phyloP scores from a whole-genome alignment of 2,113 vertebrate genomes.

The Scolopax mira region DNA sequence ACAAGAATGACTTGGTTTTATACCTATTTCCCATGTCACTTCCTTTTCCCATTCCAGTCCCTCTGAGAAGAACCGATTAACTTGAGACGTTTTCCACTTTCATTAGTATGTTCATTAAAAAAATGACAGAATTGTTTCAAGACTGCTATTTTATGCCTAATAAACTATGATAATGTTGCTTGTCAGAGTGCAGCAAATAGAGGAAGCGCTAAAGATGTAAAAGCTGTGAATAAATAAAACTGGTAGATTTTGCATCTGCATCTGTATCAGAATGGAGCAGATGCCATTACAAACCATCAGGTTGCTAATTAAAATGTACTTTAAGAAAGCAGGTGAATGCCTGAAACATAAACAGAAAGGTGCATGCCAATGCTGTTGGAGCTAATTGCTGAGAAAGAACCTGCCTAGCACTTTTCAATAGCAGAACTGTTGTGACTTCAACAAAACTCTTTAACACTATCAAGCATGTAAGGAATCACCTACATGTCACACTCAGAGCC shows the following conservation, averaged over 20 bases:
- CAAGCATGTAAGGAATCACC: neutral
- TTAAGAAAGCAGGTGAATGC: neutral
- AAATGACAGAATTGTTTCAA: neutral
- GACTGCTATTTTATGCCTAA: neutral
- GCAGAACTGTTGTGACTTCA: neutral
- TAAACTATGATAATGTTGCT: neutral
- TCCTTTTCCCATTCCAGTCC: constrained; percentile 34
- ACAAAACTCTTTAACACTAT: neutral
- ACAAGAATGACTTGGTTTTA: constrained; percentile 25
- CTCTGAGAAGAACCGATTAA: constrained; percentile 38
- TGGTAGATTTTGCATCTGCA: neutral
- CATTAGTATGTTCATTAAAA: neutral
- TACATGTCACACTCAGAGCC: neutral
- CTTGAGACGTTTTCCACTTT: constrained; percentile 24
- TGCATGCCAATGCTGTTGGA: neutral
- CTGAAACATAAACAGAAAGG: neutral
- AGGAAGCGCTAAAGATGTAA: neutral
- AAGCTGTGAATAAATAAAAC: neutral
- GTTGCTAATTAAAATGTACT: neutral
- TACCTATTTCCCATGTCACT: constrained; percentile 7
- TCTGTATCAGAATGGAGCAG: neutral
- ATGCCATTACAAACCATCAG: neutral
- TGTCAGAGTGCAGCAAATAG: neutral
- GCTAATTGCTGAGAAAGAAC: neutral
- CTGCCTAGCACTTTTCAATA: neutral